These are phyloP conservation scores for Stegodyphus mimosarum DNA, from an alignment of 1,140 invertebrate genomes.

Conservation along the genomic window DNA sequence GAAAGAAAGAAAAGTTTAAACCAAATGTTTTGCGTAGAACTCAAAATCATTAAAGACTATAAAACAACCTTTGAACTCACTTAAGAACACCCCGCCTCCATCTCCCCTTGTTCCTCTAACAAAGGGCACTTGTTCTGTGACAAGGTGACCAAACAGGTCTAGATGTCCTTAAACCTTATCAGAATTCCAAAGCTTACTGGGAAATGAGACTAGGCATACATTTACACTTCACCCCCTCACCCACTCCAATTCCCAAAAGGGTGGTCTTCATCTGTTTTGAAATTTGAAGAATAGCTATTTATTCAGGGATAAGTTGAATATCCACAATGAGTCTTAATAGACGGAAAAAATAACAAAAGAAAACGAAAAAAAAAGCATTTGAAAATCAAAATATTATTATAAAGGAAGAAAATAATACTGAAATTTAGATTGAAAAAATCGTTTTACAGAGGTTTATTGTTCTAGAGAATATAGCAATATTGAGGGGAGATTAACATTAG, in stretches of 20 bases:
- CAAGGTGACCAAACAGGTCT: not conserved
- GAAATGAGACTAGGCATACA: constrained; percentile 2
- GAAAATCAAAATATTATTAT: no score
- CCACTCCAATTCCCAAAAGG: no score
- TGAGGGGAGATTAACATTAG: no score
- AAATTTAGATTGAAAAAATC: constrained; percentile 8
- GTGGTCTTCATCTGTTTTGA: no score
- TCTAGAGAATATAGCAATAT: not conserved
- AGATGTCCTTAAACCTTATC: not conserved
- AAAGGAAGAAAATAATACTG: not conserved
- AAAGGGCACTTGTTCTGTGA: constrained; percentile 2
- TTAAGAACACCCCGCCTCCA: not conserved
- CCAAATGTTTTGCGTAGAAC: no score
- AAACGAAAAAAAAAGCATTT: no score
- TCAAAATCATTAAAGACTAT: no score
- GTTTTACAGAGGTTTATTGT: constrained; percentile 7
- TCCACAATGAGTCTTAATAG: not conserved
- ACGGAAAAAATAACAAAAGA: not conserved
- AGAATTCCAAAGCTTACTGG: constrained; percentile 2
- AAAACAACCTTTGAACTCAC: no score
- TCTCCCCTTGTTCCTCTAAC: constrained; percentile 1
- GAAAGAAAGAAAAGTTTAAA: no score
- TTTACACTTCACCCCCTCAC: not conserved
- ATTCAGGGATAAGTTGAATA: not conserved
- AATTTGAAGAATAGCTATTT: no score